Evolutionary conservation across 2,797 vertebrate genomes (phyloP).

Genomic region (Urocyon cinereoargenteus): DNA sequence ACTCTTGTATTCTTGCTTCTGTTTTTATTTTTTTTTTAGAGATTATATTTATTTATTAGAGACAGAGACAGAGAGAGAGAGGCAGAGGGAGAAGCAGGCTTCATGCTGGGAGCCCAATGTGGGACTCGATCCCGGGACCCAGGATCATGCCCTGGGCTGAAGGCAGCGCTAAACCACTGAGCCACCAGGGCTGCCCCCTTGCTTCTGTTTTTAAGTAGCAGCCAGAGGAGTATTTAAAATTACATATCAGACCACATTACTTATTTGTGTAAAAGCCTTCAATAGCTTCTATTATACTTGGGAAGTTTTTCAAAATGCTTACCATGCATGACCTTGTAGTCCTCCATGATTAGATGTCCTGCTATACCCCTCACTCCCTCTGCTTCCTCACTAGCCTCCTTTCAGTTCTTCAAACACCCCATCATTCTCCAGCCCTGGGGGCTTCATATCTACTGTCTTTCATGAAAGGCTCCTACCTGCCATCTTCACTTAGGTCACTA

Average conservation of each 20-base stretch:
- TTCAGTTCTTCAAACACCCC: not conserved
- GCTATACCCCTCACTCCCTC: not conserved
- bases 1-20: not conserved
- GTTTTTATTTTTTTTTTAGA: not conserved
- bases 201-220: not conserved
- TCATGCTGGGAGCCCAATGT: too few relatives aligned
- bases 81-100: too few relatives aligned
- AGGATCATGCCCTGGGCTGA: too few relatives aligned
- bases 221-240: not conserved
- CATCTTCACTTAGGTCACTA: not conserved
- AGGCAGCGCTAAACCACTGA: too few relatives aligned
- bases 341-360: not conserved
- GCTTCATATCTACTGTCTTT: not conserved
- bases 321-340: not conserved
- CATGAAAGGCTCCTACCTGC: not conserved
- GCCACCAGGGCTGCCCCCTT: not conserved
- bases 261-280: conserved; percentile 13
- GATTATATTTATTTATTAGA: too few relatives aligned
- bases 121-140: too few relatives aligned
- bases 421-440: not conserved
- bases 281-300: not conserved
- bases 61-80: too few relatives aligned
- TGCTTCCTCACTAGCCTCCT: not conserved
- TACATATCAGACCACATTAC: not conserved
- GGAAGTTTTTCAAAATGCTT: not conserved